Evolutionary conservation across 2,888 invertebrate species (phyloP).

Genomic region (Leptogaster cylindrica): DNA sequence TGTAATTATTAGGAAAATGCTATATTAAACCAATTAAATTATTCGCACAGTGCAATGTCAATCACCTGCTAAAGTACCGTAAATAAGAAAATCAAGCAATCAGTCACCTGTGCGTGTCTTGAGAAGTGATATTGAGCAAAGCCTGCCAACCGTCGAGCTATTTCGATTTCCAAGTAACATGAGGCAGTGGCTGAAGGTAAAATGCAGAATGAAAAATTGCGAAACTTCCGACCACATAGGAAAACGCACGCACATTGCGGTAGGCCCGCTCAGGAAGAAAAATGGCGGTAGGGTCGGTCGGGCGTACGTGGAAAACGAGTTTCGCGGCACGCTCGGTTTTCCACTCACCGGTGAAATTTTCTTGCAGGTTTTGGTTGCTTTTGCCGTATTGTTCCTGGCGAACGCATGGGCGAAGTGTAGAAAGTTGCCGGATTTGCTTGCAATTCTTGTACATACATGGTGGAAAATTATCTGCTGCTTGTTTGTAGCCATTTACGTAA

Average conservation of each 20-base stretch:
- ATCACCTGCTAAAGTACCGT: constrained; percentile 13
- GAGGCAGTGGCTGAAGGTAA: constrained; percentile 12
- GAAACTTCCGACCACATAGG: constrained; percentile 1
- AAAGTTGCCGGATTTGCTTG: constrained; percentile 7
- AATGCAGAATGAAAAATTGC: constrained; percentile 25
- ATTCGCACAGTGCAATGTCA: constrained; percentile 12
- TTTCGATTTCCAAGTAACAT: constrained; percentile 8
- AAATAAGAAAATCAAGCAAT: constrained; percentile 27
- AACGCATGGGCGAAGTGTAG: constrained; percentile 22
- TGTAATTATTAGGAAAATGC: no score
- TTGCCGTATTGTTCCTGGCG: constrained; percentile 7
- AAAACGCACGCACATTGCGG: neutral
- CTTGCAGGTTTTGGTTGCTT: neutral
- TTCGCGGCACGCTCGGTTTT: constrained; percentile 32
- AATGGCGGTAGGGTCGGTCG: neutral
- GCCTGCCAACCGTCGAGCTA: no score
- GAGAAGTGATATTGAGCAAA: constrained; percentile 14
- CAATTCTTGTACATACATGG: constrained; percentile 7
- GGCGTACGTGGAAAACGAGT: constrained; percentile 16
- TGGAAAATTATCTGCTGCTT: constrained; percentile 25
- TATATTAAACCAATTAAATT: no score
- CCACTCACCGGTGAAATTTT: constrained; percentile 33
- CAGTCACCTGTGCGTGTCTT: constrained; percentile 34
- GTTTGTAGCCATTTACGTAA: constrained; percentile 14
- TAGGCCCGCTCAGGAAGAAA: neutral